Evolutionary conservation across 1,140 invertebrate genomes (phyloP), one percentile per base, ranked within the genome.

Genomic region (Caligus rogercresseyi): DNA sequence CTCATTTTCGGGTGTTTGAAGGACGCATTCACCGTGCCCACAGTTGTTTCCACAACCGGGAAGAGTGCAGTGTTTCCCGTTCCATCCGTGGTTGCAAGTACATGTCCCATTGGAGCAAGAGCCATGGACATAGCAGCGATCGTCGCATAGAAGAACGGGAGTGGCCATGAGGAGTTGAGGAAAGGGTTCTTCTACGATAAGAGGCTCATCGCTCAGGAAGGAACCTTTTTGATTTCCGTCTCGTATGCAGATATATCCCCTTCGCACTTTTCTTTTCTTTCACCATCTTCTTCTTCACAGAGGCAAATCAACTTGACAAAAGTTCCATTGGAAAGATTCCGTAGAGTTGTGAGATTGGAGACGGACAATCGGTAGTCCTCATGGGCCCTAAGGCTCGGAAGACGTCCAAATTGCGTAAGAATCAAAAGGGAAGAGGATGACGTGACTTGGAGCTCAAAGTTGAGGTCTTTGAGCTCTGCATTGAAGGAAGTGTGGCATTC

Each of bases 71-170:
- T 95, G 91, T 67, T 87, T 84, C 54, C 93, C 93, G 75, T 95
- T 97, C 91, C 91, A 97, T 0, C 93, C 93, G 54, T 87, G 89
- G 3, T 92, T 86, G 74, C 93, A 98, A n/a, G 92, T 79, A 70
- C 93, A 98, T 14, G 88, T 94, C 21, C 93, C 93, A 73, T 97
- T 96, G 74, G 92, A 88, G 75, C 94, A 98, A 71, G 90, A 87
- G 1, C 94, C 94, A 69, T 95, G 90, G 67, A 89, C 87, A 68
- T 88, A 85, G 75, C 93, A 97, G 20, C 91, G 31, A 43, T 43
- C 31, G n/a, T 43, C 31, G n/a, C 31, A 43, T 11, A 43, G 31
- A 7, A 43, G 7, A 7, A 43, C 31, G n/a, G 31, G 31, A 11
- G 31, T 43, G n/a, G 31, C n/a, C 7, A 43, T 43, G 7, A 43